Percentiles rank a stretch among this genome's conserved stretches.
Evolutionary conservation across 2,888 invertebrate genomes (phyloP).

Genomic region (Oligia strigilis): DNA sequence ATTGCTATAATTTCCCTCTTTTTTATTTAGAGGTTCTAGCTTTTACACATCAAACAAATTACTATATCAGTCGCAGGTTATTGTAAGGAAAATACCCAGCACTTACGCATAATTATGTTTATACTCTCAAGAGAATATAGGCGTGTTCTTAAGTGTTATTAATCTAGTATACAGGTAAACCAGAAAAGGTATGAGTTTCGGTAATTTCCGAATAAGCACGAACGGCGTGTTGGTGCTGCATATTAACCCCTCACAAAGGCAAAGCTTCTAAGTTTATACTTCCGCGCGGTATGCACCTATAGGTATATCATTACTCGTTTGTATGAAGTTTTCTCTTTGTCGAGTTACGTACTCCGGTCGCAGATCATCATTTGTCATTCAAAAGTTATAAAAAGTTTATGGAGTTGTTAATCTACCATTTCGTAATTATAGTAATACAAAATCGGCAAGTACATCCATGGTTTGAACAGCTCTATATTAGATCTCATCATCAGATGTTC

Average conservation of each 20-base stretch:
- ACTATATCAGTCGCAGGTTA: no score
- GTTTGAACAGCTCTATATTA: not conserved
- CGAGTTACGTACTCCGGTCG: not conserved
- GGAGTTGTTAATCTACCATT: no score
- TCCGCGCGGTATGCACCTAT: no score
- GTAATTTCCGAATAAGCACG: not conserved
- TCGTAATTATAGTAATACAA: not conserved
- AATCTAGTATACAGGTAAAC: not conserved
- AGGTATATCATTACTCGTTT: not conserved
- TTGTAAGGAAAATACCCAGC: constrained; percentile 7
- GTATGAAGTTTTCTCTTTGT: not conserved
- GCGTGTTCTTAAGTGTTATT: not conserved
- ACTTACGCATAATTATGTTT: not conserved
- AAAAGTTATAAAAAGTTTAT: not conserved
- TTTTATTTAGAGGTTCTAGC: not conserved
- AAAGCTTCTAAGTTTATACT: not conserved
- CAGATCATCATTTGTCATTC: not conserved
- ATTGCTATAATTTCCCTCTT: not conserved
- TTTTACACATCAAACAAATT: not conserved
- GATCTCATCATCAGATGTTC: not conserved
- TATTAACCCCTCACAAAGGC: not conserved
- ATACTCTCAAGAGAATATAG: not conserved
- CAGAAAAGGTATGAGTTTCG: no score
- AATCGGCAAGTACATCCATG: not conserved
- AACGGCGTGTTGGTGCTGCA: not conserved